These are phyloP conservation scores for Eudyptes chrysolophus DNA, from an alignment of 2,113 vertebrate species.

Conservation along the genomic window DNA sequence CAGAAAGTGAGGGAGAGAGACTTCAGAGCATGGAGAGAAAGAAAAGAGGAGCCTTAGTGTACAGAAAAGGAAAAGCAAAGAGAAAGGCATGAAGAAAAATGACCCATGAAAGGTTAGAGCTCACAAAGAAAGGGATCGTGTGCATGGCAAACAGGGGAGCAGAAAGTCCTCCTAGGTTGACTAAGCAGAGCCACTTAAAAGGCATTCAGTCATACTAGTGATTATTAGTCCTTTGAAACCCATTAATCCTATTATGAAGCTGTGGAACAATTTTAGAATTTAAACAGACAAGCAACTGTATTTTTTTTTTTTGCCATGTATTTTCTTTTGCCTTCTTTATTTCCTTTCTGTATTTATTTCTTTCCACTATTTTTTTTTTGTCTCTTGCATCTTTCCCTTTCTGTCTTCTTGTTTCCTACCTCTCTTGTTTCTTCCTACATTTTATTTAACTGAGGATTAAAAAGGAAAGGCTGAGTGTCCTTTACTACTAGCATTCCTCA, in stretches of 20 bases:
- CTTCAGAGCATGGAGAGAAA: not conserved
- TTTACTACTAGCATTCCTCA: not conserved
- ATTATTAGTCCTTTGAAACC: conserved; percentile 41
- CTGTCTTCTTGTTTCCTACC: not conserved
- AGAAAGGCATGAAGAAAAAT: conserved; percentile 34
- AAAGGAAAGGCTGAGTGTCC: not conserved
- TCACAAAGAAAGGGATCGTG: not conserved
- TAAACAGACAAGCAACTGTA: not conserved
- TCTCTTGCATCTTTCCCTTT: not conserved
- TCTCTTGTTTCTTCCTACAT: not conserved
- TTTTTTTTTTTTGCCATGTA: not conserved
- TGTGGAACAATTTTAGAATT: not conserved
- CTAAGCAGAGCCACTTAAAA: conserved; percentile 46
- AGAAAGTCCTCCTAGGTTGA: conserved; percentile 56
- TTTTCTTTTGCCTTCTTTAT: not conserved
- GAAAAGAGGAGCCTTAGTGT: not conserved
- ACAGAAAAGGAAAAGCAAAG: not conserved
- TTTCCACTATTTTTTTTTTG: not conserved
- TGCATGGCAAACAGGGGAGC: conserved; percentile 7
- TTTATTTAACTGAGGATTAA: not conserved
- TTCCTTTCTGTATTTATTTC: not conserved
- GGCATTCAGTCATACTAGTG: conserved; percentile 23
- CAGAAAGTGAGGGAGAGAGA: not conserved
- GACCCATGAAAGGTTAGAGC: conserved; percentile 39
- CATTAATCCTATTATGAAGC: conserved; percentile 17